A percentile compares a stretch with the other conserved stretches of the same genome.
Conservation (phyloP, 2,113 vertebrate species). For the Rhinichthys klamathensis region DNA sequence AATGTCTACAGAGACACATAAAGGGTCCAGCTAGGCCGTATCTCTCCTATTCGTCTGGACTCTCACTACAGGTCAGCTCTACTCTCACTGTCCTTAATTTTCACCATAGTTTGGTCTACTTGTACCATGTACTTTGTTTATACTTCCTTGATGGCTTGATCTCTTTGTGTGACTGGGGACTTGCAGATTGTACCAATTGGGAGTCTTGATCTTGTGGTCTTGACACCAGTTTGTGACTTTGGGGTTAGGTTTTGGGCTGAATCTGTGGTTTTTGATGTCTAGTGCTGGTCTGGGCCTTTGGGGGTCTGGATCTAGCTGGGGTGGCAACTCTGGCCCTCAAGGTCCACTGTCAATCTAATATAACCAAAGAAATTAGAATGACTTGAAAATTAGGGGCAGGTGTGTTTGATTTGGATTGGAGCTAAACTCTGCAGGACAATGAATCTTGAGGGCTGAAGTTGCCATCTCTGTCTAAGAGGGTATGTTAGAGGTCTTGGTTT, state of each 20-base stretch:
- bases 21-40: conserved; percentile 74
- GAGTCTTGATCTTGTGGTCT: background rate
- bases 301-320: background rate
- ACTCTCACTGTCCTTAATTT: background rate
- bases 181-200: background rate
- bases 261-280: background rate
- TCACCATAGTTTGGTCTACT: background rate
- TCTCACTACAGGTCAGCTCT: conserved; percentile 83
- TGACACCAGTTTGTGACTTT: background rate
- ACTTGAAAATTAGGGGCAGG: background rate
- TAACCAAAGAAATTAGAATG: background rate
- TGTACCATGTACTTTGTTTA: background rate
- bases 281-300: background rate
- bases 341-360: background rate
- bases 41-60: conserved; percentile 71
- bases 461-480: background rate
- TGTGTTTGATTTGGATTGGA: background rate
- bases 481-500: background rate
- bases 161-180: background rate
- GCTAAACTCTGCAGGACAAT: conserved; percentile 1
- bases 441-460: background rate
- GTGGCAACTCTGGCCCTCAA: background rate
- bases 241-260: background rate
- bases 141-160: background rate
- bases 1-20: conserved; percentile 83